A percentile compares a stretch with the other conserved stretches of the same genome.
phyloP scores from a whole-genome alignment of 2,888 invertebrate genomes.

The Rosalia funebris region DNA sequence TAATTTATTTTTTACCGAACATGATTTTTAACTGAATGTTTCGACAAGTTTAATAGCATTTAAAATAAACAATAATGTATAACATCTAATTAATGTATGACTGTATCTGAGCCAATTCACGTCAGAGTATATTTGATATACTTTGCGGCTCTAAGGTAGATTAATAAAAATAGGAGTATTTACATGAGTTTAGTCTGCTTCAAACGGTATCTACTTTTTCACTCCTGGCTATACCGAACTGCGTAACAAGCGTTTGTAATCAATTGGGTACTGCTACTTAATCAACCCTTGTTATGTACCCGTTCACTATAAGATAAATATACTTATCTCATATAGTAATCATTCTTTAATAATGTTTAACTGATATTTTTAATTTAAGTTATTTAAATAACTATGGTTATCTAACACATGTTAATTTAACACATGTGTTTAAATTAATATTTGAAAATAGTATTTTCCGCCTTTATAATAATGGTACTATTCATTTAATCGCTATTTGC shows the following conservation, averaged over 20 bases:
- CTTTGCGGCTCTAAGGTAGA: neutral
- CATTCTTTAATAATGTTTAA: too few species aligned
- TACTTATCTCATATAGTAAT: too few species aligned
- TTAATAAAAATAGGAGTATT: neutral
- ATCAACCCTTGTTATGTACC: too few species aligned
- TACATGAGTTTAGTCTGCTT: neutral
- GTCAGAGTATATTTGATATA: neutral
- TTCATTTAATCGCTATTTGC: too few species aligned
- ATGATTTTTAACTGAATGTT: conserved; percentile 1
- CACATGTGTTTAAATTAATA: too few species aligned
- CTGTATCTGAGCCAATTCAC: neutral
- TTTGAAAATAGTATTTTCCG: too few species aligned
- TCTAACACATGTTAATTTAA: too few species aligned
- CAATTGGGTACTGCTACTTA: too few species aligned
- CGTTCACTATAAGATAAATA: too few species aligned
- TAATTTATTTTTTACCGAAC: conserved; percentile 5
- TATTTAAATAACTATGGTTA: too few species aligned
- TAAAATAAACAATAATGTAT: neutral
- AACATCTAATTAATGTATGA: neutral
- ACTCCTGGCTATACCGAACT: neutral
- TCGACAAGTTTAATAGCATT: neutral
- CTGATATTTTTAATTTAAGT: too few species aligned
- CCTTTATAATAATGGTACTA: too few species aligned
- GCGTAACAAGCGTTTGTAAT: neutral
- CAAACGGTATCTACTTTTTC: neutral